Base-by-base conservation (phyloP, 1,140 invertebrate species). In the Drosophila pseudoananassae region DNA sequence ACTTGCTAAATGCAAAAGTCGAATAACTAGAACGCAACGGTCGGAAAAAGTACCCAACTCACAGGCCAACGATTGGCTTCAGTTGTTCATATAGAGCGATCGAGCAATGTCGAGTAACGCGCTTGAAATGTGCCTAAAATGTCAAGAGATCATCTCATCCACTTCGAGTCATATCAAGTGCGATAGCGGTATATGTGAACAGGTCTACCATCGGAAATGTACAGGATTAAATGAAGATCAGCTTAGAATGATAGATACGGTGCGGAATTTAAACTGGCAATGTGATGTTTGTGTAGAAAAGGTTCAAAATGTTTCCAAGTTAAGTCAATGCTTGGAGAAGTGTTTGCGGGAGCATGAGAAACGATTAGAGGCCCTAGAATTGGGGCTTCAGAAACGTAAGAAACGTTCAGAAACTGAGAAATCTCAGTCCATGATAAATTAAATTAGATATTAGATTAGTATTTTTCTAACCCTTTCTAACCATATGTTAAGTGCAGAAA, bases 261-360 rank as follows among this genome's bases (percentile, higher is more conserved):
- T 47, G 3, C 55, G 60, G 8, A 82, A 65, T 50, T 57, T 78
- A 0, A 53, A 27, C 7, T 85, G 78, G 69, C 38, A 43, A 1
- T 85, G 80, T 9, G 51, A 84, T 7, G n/a, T 1, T 1, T 85
- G 82, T 12, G 17, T 72, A 2, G 20, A 23, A 3, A 27, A 20
- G 4, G 0, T 2, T 8, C 7, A 50, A 17, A 56, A 20, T 27
- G 25, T 14, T 9, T 12, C 59, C 1, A 25, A 59, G 74, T 36
- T 60, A 10, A 55, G 12, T 10, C 15, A 47, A n/a, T 78, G 65
- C 31, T 40, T 85, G 38, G 74, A 85, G 2, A 38, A 58, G 0
- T 60, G 53, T 25, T 33, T 87, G 1, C 57, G 46, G 10, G 53
- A 69, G 33, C 78, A 88, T 23, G 82, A 88, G 53, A 87, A 87